Base-by-base conservation (phyloP, 1,140 invertebrate species). In the Babylonia areolata region DNA sequence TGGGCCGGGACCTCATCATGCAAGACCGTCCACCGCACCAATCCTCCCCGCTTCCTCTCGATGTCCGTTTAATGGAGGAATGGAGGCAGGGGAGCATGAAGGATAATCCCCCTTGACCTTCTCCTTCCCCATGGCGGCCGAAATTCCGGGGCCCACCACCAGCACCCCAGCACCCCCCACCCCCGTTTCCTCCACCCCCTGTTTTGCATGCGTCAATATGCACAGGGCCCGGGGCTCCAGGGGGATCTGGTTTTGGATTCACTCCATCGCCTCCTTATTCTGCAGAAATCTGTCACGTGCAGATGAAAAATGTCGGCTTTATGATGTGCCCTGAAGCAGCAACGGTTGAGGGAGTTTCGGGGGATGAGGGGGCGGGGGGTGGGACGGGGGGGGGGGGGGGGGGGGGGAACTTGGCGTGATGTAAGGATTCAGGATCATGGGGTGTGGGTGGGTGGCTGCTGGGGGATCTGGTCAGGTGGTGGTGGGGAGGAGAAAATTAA, bases 281-380 rank as follows among this genome's bases (percentile, higher is more conserved):
- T 17, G 75, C 33, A 17, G 35, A 77, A 40, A 77, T 77, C 75
- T 80, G 78, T 80, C 78, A 51, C 33, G 78, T 54, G 28, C 78
- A 80, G 42, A 80, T 80, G 78, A 54, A 80, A 80, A 80, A 80
- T 31, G 40, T 54, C 78, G 12, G 20, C 40, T 51, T 80, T 80
- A 80, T 80, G 78, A 77, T 23, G 28, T 23, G 58, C 58, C 58
- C 17, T 23, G 58, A 64, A 64, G 28, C 15, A 64, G 58, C 58
- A 64, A 64, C 17, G 46, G 46, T 9, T 51, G 46, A 3, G 17
- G 42, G 46, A 17, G 46, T 12, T 9, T 0, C 9, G 46, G 9
- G 17, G 46, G 46, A 51, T 51, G 46, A 17, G 46, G 46, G 17
- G 46, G 46, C 9, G 0, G 46, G 46, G 46, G 46, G 0, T 5